Conservation (phyloP, 2,797 vertebrate genomes). For the Caiman crocodilus region DNA sequence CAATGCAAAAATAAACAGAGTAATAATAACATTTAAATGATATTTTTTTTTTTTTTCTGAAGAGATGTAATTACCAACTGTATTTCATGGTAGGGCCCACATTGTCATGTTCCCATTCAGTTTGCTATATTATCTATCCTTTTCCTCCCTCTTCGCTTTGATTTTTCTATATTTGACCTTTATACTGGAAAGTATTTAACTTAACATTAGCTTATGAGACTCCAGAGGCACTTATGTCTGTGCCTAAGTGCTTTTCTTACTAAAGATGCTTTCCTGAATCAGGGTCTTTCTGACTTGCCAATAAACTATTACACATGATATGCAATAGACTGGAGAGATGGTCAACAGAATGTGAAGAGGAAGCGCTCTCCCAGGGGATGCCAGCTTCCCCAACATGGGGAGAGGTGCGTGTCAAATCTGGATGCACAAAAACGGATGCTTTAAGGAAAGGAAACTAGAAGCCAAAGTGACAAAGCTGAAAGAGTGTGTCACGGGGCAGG, state of each 20-base stretch:
- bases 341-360: background rate
- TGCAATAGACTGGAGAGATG: background rate
- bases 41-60: slow-evolving; percentile 8
- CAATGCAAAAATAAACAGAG: slow-evolving; percentile 66
- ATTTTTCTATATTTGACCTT: background rate
- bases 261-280: slow-evolving; percentile 7
- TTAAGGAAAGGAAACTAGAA: background rate
- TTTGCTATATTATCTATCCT: background rate
- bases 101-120: slow-evolving; percentile 21
- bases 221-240: background rate
- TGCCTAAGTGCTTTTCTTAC: background rate
- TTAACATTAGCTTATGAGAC: background rate
- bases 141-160: background rate
- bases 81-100: background rate
- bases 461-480: background rate
- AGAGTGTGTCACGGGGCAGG: background rate
- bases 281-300: background rate
- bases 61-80: slow-evolving; percentile 16
- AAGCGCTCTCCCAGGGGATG: background rate
- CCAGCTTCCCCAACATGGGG: fast-evolving
- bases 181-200: background rate
- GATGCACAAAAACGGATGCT: background rate
- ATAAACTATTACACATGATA: background rate
- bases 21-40: slow-evolving; percentile 47
- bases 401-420: background rate